phyloP scores from a whole-genome alignment of 1,140 invertebrate species.

The Portunus trituberculatus region DNA sequence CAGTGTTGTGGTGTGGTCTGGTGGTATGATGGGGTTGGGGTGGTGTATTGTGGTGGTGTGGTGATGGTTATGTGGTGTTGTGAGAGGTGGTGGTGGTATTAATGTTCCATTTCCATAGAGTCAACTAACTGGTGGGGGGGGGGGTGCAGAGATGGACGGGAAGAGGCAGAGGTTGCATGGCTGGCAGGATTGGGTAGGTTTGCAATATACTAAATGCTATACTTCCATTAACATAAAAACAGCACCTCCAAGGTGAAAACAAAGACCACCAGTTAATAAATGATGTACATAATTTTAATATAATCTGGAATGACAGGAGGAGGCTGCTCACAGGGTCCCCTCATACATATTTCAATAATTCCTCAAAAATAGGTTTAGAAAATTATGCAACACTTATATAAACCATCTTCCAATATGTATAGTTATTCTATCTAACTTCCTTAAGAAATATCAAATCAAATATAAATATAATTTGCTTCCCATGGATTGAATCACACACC shows the following conservation, averaged over 20 bases:
- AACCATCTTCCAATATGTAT: neutral
- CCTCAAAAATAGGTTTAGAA: neutral
- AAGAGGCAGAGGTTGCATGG: too few species aligned
- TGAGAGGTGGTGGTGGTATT: too few species aligned
- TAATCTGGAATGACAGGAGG: neutral
- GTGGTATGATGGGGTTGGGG: too few species aligned
- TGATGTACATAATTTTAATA: constrained; percentile 15
- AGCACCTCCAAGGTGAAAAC: neutral
- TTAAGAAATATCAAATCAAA: constrained; percentile 24
- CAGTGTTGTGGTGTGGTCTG: too few species aligned
- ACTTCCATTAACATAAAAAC: too few species aligned
- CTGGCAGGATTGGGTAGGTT: too few species aligned
- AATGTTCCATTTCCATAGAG: too few species aligned
- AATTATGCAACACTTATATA: constrained; percentile 15
- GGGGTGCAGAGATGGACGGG: too few species aligned
- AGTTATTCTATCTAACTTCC: constrained; percentile 22
- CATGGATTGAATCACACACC: neutral
- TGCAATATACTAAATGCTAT: too few species aligned
- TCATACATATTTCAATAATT: neutral
- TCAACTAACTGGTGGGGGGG: too few species aligned
- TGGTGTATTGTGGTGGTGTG: too few species aligned
- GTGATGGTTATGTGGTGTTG: too few species aligned
- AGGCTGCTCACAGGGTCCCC: neutral
- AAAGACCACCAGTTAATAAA: neutral
- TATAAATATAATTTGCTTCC: constrained; percentile 24